A percentile compares a stretch with the other conserved stretches of the same genome.
These are phyloP conservation scores for Drosophila borealis DNA, from an alignment of 2,888 invertebrate species.

Conservation along the genomic window DNA sequence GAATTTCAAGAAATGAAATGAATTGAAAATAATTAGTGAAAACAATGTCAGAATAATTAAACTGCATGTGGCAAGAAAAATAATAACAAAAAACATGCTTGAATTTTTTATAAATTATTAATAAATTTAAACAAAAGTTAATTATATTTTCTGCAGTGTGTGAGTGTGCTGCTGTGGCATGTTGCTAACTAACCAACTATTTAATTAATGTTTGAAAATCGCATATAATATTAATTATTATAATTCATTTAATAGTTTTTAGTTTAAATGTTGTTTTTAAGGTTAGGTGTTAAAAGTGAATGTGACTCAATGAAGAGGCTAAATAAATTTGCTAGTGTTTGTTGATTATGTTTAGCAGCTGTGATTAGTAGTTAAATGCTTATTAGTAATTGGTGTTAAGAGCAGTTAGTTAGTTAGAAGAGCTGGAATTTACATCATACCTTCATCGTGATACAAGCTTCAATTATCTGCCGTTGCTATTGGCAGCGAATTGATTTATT, in stretches of 20 bases:
- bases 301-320: conserved; percentile 32
- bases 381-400: conserved; percentile 50
- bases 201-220: conserved; percentile 21
- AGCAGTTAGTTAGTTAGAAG: conserved; percentile 51
- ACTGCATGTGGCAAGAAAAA: conserved; percentile 13
- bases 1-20: not conserved
- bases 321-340: conserved; percentile 30
- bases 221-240: conserved; percentile 10
- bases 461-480: conserved; percentile 93
- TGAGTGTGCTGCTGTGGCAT: conserved; percentile 50
- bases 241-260: conserved; percentile 9
- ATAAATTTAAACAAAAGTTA: conserved; percentile 8
- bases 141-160: conserved; percentile 41
- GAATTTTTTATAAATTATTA: conserved; percentile 8
- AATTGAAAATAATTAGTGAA: not conserved
- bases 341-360: conserved; percentile 39
- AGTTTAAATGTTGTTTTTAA: conserved; percentile 6
- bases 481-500: conserved; percentile 85
- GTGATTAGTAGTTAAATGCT: conserved; percentile 51
- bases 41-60: not conserved
- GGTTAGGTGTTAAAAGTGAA: conserved; percentile 32
- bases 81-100: conserved; percentile 14
- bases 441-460: conserved; percentile 97
- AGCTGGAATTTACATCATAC: conserved; percentile 86
- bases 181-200: conserved; percentile 37